These are phyloP conservation scores for Sapajus apella DNA, from an alignment of 2,113 vertebrate genomes.

Conservation along the genomic window DNA sequence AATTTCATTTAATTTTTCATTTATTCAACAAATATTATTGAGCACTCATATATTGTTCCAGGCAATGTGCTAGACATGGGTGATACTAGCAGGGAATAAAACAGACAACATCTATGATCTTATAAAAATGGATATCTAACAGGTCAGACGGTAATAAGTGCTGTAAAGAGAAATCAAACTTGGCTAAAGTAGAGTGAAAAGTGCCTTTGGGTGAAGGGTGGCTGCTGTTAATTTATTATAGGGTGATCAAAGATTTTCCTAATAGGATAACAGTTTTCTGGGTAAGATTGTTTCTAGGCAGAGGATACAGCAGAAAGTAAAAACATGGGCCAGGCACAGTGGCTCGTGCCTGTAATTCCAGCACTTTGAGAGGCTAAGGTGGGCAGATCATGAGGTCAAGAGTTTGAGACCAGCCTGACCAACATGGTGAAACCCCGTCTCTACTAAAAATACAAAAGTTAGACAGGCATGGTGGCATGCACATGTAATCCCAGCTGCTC, in stretches of 20 bases:
- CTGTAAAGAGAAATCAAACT: background rate
- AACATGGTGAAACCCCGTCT: too few species aligned
- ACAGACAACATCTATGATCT: background rate
- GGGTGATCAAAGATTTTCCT: background rate
- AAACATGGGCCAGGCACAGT: background rate
- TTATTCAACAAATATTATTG: background rate
- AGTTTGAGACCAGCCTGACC: too few species aligned
- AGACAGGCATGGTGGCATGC: too few species aligned
- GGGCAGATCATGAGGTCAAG: too few species aligned
- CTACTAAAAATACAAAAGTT: too few species aligned
- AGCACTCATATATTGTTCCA: background rate
- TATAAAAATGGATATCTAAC: background rate
- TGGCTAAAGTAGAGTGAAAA: background rate
- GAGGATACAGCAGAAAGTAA: background rate
- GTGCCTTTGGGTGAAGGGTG: background rate
- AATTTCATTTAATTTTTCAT: background rate
- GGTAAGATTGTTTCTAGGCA: background rate
- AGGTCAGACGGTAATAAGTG: background rate
- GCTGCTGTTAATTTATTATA: background rate
- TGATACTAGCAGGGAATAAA: background rate
- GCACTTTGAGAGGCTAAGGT: too few species aligned
- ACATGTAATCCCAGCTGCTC: too few species aligned
- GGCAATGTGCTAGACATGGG: background rate
- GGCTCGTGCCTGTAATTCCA: too few species aligned
- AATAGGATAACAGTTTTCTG: background rate